Conservation (phyloP, 2,888 invertebrate species). For the Zygaena filipendulae region DNA sequence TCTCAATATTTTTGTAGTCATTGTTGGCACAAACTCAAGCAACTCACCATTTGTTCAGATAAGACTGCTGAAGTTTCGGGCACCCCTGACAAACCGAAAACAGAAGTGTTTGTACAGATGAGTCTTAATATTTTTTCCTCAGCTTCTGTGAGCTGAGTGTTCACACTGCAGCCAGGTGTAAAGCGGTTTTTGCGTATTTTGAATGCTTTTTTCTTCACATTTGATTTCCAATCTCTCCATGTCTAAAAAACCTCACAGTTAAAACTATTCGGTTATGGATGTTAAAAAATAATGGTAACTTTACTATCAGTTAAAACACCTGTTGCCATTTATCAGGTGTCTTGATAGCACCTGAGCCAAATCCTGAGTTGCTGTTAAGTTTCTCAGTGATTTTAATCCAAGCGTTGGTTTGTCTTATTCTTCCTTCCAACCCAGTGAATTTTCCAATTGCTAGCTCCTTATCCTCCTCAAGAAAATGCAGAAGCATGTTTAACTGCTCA, state of each 20-base stretch:
- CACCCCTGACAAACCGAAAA: conserved; percentile 35
- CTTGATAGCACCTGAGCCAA: conserved; percentile 42
- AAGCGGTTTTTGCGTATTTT: conserved; percentile 40
- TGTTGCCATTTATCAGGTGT: conserved; percentile 50
- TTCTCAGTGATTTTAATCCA: conserved; percentile 47
- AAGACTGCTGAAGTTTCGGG: conserved; percentile 33
- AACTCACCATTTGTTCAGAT: conserved; percentile 25
- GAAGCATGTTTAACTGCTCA: conserved; percentile 40
- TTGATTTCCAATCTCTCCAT: conserved; percentile 47
- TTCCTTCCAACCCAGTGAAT: conserved; percentile 35
- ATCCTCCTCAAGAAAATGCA: conserved; percentile 38
- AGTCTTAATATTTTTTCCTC: conserved; percentile 39
- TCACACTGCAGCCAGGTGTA: conserved; percentile 33
- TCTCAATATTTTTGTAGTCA: too few species aligned
- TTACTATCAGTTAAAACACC: too few species aligned
- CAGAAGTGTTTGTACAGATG: conserved; percentile 36
- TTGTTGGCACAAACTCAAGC: too few species aligned
- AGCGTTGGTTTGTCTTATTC: conserved; percentile 37
- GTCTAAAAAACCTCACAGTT: conserved; percentile 32
- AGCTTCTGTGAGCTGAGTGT: conserved; percentile 33
- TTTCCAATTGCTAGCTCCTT: conserved; percentile 41
- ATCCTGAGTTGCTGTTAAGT: conserved; percentile 39
- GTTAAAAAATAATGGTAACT: too few species aligned
- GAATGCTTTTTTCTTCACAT: conserved; percentile 44
- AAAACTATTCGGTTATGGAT: conserved; percentile 1